phyloP scores from a whole-genome alignment of 2,888 invertebrate species.

The Philaethria dido region DNA sequence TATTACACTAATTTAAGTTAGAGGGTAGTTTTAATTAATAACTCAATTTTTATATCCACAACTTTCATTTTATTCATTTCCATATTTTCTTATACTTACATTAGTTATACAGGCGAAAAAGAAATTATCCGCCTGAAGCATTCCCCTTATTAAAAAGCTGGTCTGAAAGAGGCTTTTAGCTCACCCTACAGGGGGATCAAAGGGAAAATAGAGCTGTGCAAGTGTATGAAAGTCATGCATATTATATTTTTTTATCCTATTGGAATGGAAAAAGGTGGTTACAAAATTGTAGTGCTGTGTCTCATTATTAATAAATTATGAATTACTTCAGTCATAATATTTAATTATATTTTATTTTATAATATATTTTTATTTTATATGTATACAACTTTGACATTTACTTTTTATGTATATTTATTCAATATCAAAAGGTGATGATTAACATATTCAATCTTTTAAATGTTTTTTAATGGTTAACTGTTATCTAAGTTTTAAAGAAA shows the following conservation, averaged over 20 bases:
- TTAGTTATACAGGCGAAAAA: constrained; percentile 1
- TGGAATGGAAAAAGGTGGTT: constrained; percentile 31
- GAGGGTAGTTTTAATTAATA: not conserved
- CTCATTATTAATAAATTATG: not conserved
- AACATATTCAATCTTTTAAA: no score
- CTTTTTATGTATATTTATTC: not conserved
- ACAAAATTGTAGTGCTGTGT: constrained; percentile 3
- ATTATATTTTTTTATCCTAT: constrained; percentile 36
- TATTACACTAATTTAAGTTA: not conserved
- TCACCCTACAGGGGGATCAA: constrained; percentile 39
- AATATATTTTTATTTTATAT: no score
- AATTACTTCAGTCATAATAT: not conserved
- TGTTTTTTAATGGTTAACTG: no score
- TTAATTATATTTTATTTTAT: no score
- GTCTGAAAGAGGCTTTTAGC: constrained; percentile 36
- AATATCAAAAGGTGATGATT: not conserved
- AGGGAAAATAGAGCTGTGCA: constrained; percentile 29
- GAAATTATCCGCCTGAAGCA: constrained; percentile 23
- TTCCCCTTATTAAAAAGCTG: constrained; percentile 36
- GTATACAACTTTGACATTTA: no score
- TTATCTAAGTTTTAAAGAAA: no score
- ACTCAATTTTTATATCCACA: not conserved
- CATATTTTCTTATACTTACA: not conserved
- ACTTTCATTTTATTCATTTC: not conserved
- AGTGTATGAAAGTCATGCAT: constrained; percentile 25